Evolutionary conservation across 2,113 vertebrate genomes (phyloP), one percentile per base, ranked within the genome.

Genomic region (Macroglossus sobrinus): DNA sequence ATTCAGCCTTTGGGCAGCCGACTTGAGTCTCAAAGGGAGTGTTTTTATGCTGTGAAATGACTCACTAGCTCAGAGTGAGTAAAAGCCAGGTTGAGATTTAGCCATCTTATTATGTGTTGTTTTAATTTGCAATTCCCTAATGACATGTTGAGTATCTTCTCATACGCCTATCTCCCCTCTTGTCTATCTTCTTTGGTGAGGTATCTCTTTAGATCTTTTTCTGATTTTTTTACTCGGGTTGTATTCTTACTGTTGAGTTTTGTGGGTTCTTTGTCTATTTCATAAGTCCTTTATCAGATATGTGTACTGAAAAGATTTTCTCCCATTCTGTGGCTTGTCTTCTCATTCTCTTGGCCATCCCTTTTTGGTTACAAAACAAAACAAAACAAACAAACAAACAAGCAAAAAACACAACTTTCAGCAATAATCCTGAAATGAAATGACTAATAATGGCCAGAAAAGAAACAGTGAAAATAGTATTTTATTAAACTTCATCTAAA

Each of bases 401-500:
- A 66, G 30, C 13, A 64, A 66, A 66, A 66, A n/a, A 33, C n/a
- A 61, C 59, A 61, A 63, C 12, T 85, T 69, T 90, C 55, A 47
- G 55, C 47, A 80, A 64, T 78, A 55, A 86, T 72, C 64, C 35
- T 80, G 74, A 91, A 84, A 66, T 91, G 40, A 61, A 59, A 26
- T 59, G 45, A 85, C 43, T 50, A 86, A 33, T 55, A 84, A 53
- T 35, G 43, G 28, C 63, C 71, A 84, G 50, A 33, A 78, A 30
- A 71, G 53, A 75, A 66, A 90, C 19, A 75, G 35, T 64, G 86
- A 76, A 90, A 84, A 84, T 61, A 94, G 63, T 53, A 81, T 90
- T 89, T 89, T 84, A 75, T 72, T 64, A 84, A 89, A 89, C 33
- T 35, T 84, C 33, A 94, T 18, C 69, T 61, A 69, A 93, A 86